Conservation (phyloP, 2,113 vertebrate genomes). For the Athene cunicularia region DNA sequence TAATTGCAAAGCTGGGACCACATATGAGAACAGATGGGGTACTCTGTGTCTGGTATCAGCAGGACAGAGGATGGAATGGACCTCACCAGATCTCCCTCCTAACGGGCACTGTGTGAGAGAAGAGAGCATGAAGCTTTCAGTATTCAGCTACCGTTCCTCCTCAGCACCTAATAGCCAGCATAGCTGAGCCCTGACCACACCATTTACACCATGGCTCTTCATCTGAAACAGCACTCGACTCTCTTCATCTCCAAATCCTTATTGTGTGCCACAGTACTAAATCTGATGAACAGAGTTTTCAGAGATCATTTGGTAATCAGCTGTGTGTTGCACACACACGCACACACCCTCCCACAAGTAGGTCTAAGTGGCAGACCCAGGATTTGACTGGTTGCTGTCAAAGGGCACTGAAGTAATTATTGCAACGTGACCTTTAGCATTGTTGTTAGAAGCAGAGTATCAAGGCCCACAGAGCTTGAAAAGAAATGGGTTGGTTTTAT, state of each 20-base stretch:
- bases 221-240: background rate
- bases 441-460: background rate
- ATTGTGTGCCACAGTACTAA: background rate
- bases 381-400: background rate
- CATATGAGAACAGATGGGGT: fast-evolving
- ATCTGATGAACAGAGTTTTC: background rate
- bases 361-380: background rate
- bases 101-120: background rate
- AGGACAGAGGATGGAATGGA: too few relatives aligned
- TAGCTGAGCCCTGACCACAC: background rate
- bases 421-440: background rate
- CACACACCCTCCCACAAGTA: background rate
- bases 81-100: background rate
- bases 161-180: background rate
- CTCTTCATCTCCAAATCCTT: background rate
- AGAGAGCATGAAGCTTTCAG: background rate
- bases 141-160: background rate
- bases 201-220: background rate
- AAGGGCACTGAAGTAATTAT: background rate
- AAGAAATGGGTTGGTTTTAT: background rate
- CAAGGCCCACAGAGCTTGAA: background rate
- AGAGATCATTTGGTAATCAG: background rate
- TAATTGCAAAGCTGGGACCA: background rate
- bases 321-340: background rate
- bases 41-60: fast-evolving